Evolutionary conservation across 2,888 invertebrate genomes (phyloP), one percentile per base, ranked within the genome.

Genomic region (Trilocha varians): DNA sequence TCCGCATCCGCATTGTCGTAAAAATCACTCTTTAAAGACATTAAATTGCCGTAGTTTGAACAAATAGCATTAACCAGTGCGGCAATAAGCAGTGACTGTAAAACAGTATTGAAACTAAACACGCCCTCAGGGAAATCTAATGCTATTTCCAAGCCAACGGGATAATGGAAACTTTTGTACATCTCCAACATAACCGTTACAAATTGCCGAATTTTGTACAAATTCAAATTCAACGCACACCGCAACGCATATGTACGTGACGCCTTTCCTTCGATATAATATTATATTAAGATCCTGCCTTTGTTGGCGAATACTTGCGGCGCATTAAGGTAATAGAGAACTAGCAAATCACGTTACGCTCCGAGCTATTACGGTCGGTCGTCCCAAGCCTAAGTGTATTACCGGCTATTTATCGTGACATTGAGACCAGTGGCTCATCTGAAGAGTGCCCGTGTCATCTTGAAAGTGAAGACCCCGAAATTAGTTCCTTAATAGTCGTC

Each of bases 291-390:
- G 68, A 66, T 62, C 65, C 62, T 53, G 65, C 71, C 70, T 76
- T 78, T 79, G 78, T 78, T 64, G 68, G 65, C 55, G 58, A 72
- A 74, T 74, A 74, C 75, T 78, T 75, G 72, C 57, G 62, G 61
- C 64, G 64, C 71, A 76, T 78, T 75, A 77, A 66, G 69, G 73
- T 73, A 78, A 75, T 69, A 74, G 72, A 66, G 71, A 65, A 67
- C 66, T 65, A 65, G 71, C 69, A 78, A 80, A 80, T 79, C 78
- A 73, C 66, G 71, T 80, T 79, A 79, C 73, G 64, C 67, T 70
- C 68, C 59, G 42, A 53, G 66, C 75, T 74, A 75, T 78, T 72
- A 77, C 60, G 62, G 54, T 45, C 57, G 66, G 64, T 69, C 65
- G 72, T 67, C 66, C 65, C 54, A 39, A 41, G 53, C 53, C 59